Base-by-base conservation (phyloP, 35 echinoderm and acorn worm genomes). In the Lytechinus variegatus region DNA sequence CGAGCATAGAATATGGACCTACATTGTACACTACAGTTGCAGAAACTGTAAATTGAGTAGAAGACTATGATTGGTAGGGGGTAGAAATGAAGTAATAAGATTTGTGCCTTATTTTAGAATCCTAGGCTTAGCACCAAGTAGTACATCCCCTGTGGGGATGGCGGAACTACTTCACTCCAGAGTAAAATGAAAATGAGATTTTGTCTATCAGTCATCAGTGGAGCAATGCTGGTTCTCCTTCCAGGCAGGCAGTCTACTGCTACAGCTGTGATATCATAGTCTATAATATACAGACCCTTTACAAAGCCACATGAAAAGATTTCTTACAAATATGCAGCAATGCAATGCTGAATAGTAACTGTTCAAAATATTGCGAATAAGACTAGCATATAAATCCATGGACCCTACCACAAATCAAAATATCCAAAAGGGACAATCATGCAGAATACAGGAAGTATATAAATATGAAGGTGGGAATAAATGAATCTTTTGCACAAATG, bases 131-230 rank as follows among this genome's bases (percentile, higher is more conserved):
- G 88, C 88, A 90, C 88, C 88, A 79, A 79, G 66, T 28, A 90
- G 29, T 12, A 52, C 52, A 44, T 14, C 28, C 88, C 88, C 88
- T 90, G 88, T 90, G 88, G 88, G 88, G 88, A 27, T 90, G 52
- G 28, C 16, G 88, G 27, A 90, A 90, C 88, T 54, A 90, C 88
- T 90, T 21, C 52, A 12, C 88, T 54, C 66, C n/a, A 6, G 19
- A 7, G 66, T 90, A 90, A 90, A 90, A 90, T 90, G 88, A 90
- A 90, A 90, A 90, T 90, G 88, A 90, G 88, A 90, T 90, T 90
- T 90, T 33, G 16, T 90, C 88, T 21, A 90, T 90, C 88, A 28
- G 88, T 90, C 88, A 90, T 90, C 88, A 44, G 28, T 54, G 52
- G 16, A 79, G 66, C 66, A 79, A 79, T 79, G 66, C 19, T 24